A percentile compares a stretch with the other conserved stretches of the same genome.
Evolutionary conservation across 1,140 invertebrate species (phyloP).

Genomic region (Drosophila teissieri): DNA sequence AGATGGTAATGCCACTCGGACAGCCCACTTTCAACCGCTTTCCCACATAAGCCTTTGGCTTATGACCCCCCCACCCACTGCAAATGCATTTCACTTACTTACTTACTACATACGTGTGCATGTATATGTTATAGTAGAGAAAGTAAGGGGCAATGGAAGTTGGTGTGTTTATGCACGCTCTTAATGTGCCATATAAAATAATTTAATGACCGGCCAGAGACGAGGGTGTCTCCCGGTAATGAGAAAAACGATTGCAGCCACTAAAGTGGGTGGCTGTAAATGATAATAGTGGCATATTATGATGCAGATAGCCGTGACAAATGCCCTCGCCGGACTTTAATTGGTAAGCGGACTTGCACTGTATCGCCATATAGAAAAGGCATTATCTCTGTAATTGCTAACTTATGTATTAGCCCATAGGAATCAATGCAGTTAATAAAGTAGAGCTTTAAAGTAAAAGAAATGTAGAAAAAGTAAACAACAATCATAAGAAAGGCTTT

Average conservation of each 20-base stretch:
- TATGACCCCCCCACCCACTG: conserved; percentile 34
- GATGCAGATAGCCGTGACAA: conserved; percentile 45
- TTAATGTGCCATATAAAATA: conserved; percentile 82
- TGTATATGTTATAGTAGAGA: conserved; percentile 7
- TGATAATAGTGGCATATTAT: conserved; percentile 62
- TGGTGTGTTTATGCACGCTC: conserved; percentile 48
- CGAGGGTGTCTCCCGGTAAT: conserved; percentile 44
- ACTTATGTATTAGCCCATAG: neutral
- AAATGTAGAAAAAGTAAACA: no score
- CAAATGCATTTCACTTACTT: conserved; percentile 47
- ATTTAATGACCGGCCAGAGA: conserved; percentile 64
- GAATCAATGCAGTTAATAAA: neutral
- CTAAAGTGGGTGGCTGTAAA: conserved; percentile 53
- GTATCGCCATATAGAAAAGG: conserved; percentile 2
- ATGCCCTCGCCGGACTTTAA: conserved; percentile 29
- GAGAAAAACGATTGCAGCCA: conserved; percentile 62
- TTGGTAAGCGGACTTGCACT: conserved; percentile 19
- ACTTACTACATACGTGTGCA: conserved; percentile 6
- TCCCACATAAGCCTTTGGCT: conserved; percentile 19
- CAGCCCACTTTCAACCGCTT: neutral
- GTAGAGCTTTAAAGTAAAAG: neutral
- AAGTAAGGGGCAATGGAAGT: neutral
- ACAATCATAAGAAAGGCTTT: no score
- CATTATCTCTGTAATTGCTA: conserved; percentile 1
- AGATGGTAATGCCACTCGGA: conserved; percentile 23